Base-by-base conservation (phyloP, 2,888 invertebrate genomes). In the Mythimna lalbum region DNA sequence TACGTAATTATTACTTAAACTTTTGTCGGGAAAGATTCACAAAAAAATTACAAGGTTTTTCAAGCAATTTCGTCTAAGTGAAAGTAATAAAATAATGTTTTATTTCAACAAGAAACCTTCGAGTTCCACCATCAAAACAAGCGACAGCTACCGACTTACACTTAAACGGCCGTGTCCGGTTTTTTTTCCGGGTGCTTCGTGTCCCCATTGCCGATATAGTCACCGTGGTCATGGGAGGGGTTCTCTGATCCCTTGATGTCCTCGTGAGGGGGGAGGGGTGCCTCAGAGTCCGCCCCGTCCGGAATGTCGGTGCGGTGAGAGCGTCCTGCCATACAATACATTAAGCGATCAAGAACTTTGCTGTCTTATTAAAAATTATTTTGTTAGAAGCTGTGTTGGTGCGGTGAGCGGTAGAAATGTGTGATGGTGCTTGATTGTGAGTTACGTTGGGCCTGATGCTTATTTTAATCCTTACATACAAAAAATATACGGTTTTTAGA, bases 251-350 rank as follows among this genome's bases (percentile, higher is more conserved):
- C 97, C 91, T 96, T 96, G 90, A 94, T 89, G 91, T 96, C 97
- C 70, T 96, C 96, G 81, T 97, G 96, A 33, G 96, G 93, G 55
- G 96, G 96, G 17, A 97, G 94, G 52, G 97, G 97, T 77, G 97
- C 97, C 84, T 97, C 97, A 73, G 97, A 97, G 82, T 97, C 97
- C 80, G 94, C 97, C 63, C 96, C 96, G 88, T 97, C 97, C 62
- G 97, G 97, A 84, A 97, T 95, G 89, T 97, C 97, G 78, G 96
- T 96, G 90, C 96, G 96, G 84, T 96, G 95, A 66, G 96, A 96
- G 84, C 96, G 96, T 90, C 97, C 97, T 97, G 97, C 90, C 96
- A 95, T 91, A 95, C 90, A 93, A 92, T 84, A 90, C 80, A 87
- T 90, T 90, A 89, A 93, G 93, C 95, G 95, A 95, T 95, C 97